Evolutionary conservation across 1,140 invertebrate genomes (phyloP), one percentile per base, ranked within the genome.

Genomic region (Musca domestica): DNA sequence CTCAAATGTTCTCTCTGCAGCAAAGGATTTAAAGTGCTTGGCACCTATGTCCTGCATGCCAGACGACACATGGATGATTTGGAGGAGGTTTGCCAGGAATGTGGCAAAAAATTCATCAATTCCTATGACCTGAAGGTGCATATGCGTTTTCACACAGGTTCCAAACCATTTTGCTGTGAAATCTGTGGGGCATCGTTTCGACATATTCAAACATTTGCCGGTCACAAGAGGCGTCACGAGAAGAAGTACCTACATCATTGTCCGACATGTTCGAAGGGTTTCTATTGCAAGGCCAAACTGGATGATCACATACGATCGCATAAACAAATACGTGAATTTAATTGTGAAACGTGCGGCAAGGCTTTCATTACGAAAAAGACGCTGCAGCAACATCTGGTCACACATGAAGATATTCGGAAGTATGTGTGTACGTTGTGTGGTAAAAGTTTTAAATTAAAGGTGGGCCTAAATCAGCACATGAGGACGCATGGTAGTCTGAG

Each of bases 111-210:
- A 27, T 76, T 78, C 15, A 74, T 75, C 30, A 77, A 74, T 2
- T 75, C 77, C 61, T 77, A 74, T 15, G 77, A 80, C 68, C 72
- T 80, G 68, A 25, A 12, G 19, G 67, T 46, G 14, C 69, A 70
- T 47, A 46, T 54, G 56, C 69, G 69, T 20, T 23, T n/a, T 4
- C 69, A 70, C 47, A 70, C 69, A 14, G 69, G 65, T 3, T 76
- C 77, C 19, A 71, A 74, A 2, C 77, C 77, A 10, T 80, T 75
- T 58, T 75, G 80, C 3, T 80, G 77, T 27, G 77, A 80, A 64
- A 64, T 76, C 25, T 80, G 77, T 30, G 77, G 77, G 22, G 80
- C 76, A 56, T 73, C 74, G 5, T 77, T 77, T 19, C 48, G 65
- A 48, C 68, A 68, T 10, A 20, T 20, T 0, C 47, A 58, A 23